phyloP scores from a whole-genome alignment of 2,113 vertebrate species.

The Cichladusa arquata region DNA sequence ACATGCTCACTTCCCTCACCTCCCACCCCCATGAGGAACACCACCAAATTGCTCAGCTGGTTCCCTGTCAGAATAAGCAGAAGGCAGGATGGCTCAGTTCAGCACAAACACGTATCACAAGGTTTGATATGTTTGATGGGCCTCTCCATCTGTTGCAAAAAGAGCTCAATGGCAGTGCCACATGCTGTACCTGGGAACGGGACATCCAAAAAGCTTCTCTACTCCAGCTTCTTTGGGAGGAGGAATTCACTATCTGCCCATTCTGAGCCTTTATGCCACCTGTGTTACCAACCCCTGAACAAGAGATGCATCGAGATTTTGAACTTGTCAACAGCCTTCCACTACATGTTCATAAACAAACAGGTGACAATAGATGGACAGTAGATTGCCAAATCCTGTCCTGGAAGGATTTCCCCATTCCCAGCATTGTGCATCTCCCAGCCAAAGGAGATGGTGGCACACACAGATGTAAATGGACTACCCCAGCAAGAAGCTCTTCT shows the following conservation, averaged over 20 bases:
- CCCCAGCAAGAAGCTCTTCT: neutral
- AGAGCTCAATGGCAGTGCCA: neutral
- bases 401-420: neutral
- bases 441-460: neutral
- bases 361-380: rapidly evolving
- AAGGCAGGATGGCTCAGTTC: neutral
- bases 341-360: neutral
- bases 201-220: neutral
- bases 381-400: neutral
- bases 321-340: neutral
- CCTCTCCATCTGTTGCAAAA: neutral
- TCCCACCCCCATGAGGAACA: neutral
- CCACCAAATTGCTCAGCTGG: neutral
- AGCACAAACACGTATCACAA: neutral
- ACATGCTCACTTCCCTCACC: neutral
- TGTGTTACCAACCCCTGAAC: neutral
- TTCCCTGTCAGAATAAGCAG: neutral
- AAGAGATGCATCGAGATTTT: rapidly evolving
- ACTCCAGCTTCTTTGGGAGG: neutral
- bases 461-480: rapidly evolving
- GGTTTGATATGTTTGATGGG: too few relatives aligned
- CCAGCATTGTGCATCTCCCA: too few relatives aligned
- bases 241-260: neutral
- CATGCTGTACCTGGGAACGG: rapidly evolving
- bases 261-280: neutral